Percentiles rank a stretch among this genome's conserved stretches.
Conservation (phyloP, 64 coral and sea anemone species). For the Pocillopora damicornis region DNA sequence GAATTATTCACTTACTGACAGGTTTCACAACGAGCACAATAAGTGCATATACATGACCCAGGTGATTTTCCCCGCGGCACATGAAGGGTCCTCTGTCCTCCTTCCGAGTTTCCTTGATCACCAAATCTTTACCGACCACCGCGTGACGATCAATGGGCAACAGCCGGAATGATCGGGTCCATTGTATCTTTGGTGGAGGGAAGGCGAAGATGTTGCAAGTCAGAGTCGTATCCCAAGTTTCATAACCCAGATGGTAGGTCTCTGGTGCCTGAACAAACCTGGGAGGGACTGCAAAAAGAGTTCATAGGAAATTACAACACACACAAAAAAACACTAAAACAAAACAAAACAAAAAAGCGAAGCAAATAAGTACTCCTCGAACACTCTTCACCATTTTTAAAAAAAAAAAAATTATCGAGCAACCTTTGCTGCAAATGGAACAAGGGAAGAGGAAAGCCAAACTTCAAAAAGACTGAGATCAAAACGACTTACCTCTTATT, state of each 20-base stretch:
- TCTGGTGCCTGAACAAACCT: slow-evolving; percentile 48
- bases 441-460: too few species aligned
- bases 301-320: neutral
- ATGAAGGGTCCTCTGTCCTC: slow-evolving; percentile 67
- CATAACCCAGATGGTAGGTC: slow-evolving; percentile 54
- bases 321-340: neutral
- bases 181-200: slow-evolving; percentile 50
- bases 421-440: too few species aligned
- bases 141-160: slow-evolving; percentile 35
- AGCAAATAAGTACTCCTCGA: too few species aligned
- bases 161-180: slow-evolving; percentile 47
- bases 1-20: slow-evolving; percentile 54
- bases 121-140: slow-evolving; percentile 43
- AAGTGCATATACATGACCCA: slow-evolving; percentile 60
- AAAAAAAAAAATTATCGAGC: too few species aligned
- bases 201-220: slow-evolving; percentile 71
- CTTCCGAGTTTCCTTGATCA: slow-evolving; percentile 49
- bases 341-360: too few species aligned
- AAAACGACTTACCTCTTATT: too few species aligned
- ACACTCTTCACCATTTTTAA: too few species aligned
- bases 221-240: slow-evolving; percentile 72
- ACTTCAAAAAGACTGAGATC: too few species aligned
- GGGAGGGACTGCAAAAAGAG: slow-evolving; percentile 51
- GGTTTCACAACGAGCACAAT: slow-evolving; percentile 67
- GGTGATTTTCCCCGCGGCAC: slow-evolving; percentile 65